A percentile compares a stretch with the other conserved stretches of the same genome.
Conservation (phyloP, 2,797 vertebrate species). For the Mionectes olivaceus region DNA sequence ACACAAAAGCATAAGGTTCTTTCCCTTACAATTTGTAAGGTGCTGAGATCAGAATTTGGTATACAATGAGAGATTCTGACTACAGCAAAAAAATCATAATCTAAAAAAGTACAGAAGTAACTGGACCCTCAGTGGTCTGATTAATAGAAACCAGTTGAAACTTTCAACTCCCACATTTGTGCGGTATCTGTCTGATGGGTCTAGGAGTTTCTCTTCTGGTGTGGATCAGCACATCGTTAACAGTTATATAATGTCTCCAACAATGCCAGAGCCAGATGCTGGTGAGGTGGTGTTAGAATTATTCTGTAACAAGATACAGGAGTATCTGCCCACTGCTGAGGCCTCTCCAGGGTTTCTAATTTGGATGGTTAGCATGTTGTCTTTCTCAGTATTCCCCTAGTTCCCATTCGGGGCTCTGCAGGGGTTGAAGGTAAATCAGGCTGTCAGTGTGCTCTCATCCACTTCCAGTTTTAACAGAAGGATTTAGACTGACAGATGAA, state of each 20-base stretch:
- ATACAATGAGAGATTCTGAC: background rate
- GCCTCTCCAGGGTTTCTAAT: background rate
- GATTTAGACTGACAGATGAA: background rate
- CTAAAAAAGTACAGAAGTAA: background rate
- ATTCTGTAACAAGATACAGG: background rate
- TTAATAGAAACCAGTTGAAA: background rate
- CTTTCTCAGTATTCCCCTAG: background rate
- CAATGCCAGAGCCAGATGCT: background rate
- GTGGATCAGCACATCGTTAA: background rate
- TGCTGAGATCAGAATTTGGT: background rate
- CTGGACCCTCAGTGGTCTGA: background rate
- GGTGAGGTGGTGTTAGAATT: background rate
- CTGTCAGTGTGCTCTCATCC: background rate
- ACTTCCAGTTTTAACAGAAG: background rate
- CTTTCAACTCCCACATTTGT: background rate
- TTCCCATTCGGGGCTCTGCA: background rate
- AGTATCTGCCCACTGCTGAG: background rate
- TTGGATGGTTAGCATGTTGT: background rate
- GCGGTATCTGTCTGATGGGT: background rate
- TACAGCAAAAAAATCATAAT: background rate
- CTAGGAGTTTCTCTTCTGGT: background rate
- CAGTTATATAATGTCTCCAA: background rate
- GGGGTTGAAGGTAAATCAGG: constrained; percentile 30
- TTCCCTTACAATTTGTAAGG: background rate
- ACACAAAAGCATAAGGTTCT: background rate